These are phyloP conservation scores for Galleria mellonella DNA, from an alignment of 1,140 invertebrate species.

Conservation along the genomic window DNA sequence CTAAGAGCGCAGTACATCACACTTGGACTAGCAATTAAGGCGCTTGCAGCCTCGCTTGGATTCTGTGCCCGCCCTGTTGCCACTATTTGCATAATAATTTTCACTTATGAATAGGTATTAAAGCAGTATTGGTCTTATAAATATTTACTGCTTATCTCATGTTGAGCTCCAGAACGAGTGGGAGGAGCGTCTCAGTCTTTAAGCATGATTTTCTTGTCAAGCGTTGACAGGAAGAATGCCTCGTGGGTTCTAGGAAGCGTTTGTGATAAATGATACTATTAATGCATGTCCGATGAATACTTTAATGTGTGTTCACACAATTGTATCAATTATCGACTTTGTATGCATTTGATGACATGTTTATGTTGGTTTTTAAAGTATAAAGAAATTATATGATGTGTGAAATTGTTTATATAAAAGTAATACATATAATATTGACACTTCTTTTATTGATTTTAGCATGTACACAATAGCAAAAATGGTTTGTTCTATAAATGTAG, in stretches of 20 bases:
- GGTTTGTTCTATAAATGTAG: too few relatives aligned
- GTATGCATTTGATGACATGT: too few relatives aligned
- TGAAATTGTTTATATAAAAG: too few relatives aligned
- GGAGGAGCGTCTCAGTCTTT: slow-evolving; percentile 31
- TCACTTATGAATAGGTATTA: slow-evolving; percentile 73
- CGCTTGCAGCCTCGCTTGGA: slow-evolving; percentile 32
- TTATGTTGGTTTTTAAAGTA: too few relatives aligned
- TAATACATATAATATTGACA: too few relatives aligned
- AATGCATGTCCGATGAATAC: slow-evolving; percentile 34
- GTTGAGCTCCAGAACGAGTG: slow-evolving; percentile 19
- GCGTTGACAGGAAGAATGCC: slow-evolving; percentile 39
- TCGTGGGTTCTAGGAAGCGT: slow-evolving; percentile 33
- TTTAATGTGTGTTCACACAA: neutral
- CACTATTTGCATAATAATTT: slow-evolving; percentile 73
- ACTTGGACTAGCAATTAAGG: slow-evolving; percentile 36
- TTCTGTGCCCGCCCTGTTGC: slow-evolving; percentile 46
- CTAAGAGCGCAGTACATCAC: slow-evolving; percentile 30
- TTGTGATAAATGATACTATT: slow-evolving; percentile 45
- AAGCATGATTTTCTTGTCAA: slow-evolving; percentile 45
- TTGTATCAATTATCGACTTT: neutral
- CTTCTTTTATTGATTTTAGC: too few relatives aligned
- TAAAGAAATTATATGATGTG: too few relatives aligned
- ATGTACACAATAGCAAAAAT: too few relatives aligned
- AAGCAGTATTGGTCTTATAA: slow-evolving; percentile 66
- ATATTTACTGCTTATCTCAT: slow-evolving; percentile 51